phyloP scores from a whole-genome alignment of 2,888 invertebrate species.

The Acleris holmiana region DNA sequence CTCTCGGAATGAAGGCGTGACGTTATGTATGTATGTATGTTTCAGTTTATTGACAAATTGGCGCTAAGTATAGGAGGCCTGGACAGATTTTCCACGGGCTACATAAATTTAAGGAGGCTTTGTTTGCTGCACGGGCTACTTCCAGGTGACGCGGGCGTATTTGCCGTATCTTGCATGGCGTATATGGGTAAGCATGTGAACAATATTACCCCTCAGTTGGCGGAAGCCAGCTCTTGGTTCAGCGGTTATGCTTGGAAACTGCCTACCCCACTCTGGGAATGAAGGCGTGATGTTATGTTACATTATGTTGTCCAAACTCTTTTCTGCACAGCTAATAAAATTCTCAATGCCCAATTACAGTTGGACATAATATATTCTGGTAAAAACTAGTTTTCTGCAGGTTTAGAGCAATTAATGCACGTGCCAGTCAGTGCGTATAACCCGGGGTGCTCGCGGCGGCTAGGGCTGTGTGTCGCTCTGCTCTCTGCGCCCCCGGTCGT shows the following conservation, averaged over 20 bases:
- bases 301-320: too few relatives aligned
- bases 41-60: conserved; percentile 5
- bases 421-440: not conserved
- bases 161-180: not conserved
- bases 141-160: not conserved
- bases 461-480: not conserved
- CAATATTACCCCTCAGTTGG: too few relatives aligned
- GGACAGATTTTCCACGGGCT: conserved; percentile 10
- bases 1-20: too few relatives aligned
- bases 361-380: not conserved
- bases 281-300: too few relatives aligned
- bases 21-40: too few relatives aligned
- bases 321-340: too few relatives aligned
- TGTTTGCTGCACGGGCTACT: conserved; percentile 3
- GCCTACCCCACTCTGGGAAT: too few relatives aligned
- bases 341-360: too few relatives aligned
- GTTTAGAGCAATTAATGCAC: conserved; percentile 3
- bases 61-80: conserved; percentile 3
- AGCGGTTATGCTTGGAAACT: too few relatives aligned
- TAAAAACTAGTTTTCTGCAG: not conserved
- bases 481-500: conserved; percentile 1
- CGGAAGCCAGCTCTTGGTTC: too few relatives aligned
- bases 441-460: conserved; percentile 1
- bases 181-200: conserved; percentile 7
- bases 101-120: conserved; percentile 3